Percentiles rank a stretch among this genome's conserved stretches.
These are phyloP conservation scores for Epirrita christyi DNA, from an alignment of 2,888 invertebrate species.

Conservation along the genomic window DNA sequence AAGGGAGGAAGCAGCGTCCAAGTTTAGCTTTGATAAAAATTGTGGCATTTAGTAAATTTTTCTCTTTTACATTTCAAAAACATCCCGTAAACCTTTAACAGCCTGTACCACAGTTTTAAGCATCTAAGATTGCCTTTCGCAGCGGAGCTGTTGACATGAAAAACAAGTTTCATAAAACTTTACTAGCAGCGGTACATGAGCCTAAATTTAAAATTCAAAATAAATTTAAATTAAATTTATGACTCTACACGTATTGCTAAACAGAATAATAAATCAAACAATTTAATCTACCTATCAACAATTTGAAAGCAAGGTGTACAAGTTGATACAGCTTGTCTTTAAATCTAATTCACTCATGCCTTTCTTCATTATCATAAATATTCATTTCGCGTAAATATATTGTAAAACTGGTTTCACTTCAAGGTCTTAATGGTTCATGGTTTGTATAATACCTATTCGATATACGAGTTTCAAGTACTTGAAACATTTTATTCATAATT, in stretches of 20 bases:
- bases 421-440: conserved; percentile 9
- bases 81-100: not conserved
- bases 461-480: too few species aligned
- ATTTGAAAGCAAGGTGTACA: conserved; percentile 18
- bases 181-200: not conserved
- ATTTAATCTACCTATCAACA: conserved; percentile 7
- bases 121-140: too few species aligned
- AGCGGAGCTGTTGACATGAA: not conserved
- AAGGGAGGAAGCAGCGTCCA: not conserved
- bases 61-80: too few species aligned
- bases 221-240: conserved; percentile 2
- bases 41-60: too few species aligned
- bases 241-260: too few species aligned
- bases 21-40: not conserved
- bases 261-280: too few species aligned
- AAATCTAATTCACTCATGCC: conserved; percentile 2
- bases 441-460: too few species aligned
- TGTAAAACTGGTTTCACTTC: conserved; percentile 6
- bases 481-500: too few species aligned
- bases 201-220: too few species aligned
- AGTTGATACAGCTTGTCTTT: conserved; percentile 1
- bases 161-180: not conserved
- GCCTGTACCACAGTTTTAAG: not conserved
- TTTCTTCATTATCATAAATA: conserved; percentile 19
- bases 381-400: conserved; percentile 11